Evolutionary conservation across 1,140 invertebrate genomes (phyloP).

Genomic region (Dreissena rostriformis): DNA sequence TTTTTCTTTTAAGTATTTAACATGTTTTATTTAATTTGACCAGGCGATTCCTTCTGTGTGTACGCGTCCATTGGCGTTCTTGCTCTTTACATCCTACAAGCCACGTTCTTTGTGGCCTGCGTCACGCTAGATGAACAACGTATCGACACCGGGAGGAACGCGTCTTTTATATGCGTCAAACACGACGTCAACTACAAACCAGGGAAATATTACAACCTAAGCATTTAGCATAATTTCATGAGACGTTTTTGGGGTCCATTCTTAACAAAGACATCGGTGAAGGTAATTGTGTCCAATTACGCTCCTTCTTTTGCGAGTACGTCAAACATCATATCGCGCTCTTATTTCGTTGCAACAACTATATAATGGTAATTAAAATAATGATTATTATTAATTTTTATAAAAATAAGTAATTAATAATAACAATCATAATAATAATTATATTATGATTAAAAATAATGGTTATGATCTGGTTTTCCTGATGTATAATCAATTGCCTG

Average conservation of each 20-base stretch:
- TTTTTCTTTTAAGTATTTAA: no score
- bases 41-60: constrained; percentile 91
- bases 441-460: neutral
- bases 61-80: constrained; percentile 82
- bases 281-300: constrained; percentile 65
- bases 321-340: no score
- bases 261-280: constrained; percentile 80
- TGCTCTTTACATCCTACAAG: constrained; percentile 96
- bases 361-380: neutral
- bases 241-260: constrained; percentile 81
- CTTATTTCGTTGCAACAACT: neutral
- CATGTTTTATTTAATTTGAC: constrained; percentile 69
- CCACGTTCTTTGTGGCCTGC: constrained; percentile 97
- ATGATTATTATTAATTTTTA: neutral
- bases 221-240: constrained; percentile 82
- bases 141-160: constrained; percentile 85
- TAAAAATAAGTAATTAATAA: neutral
- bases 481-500: no score
- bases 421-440: neutral
- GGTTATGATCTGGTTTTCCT: no score
- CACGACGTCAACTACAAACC: constrained; percentile 82
- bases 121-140: constrained; percentile 88
- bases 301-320: no score
- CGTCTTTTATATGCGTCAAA: constrained; percentile 86
- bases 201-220: constrained; percentile 81